Evolutionary conservation across 2,113 vertebrate genomes (phyloP).

Genomic region (Chionodraco myersi): DNA sequence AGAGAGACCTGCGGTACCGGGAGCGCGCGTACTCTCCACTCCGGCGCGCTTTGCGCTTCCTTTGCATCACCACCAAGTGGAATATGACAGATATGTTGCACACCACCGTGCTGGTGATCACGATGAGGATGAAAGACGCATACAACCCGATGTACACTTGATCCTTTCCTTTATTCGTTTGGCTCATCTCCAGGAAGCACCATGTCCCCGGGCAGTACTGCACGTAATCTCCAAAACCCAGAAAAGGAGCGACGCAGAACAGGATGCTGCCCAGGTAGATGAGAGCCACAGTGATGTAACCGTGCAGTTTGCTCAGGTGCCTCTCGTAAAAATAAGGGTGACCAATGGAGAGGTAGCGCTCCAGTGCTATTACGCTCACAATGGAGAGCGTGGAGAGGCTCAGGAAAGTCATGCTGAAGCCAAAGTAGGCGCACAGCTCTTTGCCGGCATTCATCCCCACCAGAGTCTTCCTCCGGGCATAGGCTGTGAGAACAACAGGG

Average conservation of each 20-base stretch:
- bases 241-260: constrained; percentile 83
- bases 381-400: constrained; percentile 83
- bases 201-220: constrained; percentile 89
- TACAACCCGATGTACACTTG: constrained; percentile 82
- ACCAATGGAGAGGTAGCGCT: constrained; percentile 87
- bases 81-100: constrained; percentile 85
- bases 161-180: accelerated
- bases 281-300: constrained; percentile 67
- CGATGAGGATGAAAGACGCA: constrained; percentile 83
- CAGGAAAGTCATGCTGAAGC: constrained; percentile 86
- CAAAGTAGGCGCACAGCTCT: constrained; percentile 80
- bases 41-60: constrained; percentile 51
- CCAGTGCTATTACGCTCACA: constrained; percentile 88
- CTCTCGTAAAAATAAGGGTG: constrained; percentile 87
- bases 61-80: constrained; percentile 84
- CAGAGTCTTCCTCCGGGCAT: constrained; percentile 73
- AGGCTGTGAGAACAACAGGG: constrained; percentile 82
- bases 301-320: constrained; percentile 75
- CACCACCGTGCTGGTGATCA: constrained; percentile 84
- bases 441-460: neutral
- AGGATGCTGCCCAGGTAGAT: constrained; percentile 75
- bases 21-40: neutral
- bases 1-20: constrained; percentile 20
- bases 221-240: constrained; percentile 74
- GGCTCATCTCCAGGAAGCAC: constrained; percentile 86